Percentiles rank a stretch among this genome's conserved stretches.
phyloP scores from a whole-genome alignment of 2,113 vertebrate species.

The Crocuta crocuta region DNA sequence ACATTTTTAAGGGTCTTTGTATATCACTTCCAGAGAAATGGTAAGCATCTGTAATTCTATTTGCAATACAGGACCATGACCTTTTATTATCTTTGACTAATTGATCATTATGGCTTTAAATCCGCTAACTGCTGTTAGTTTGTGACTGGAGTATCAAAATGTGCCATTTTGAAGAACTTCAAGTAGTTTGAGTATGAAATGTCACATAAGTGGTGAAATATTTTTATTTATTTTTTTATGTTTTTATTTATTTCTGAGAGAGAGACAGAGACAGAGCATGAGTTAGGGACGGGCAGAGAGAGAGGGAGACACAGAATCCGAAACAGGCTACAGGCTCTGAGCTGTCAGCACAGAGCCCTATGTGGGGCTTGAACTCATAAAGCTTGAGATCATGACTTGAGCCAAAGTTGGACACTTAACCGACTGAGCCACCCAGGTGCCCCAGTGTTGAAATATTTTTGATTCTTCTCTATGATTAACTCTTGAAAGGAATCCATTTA shows the following conservation, averaged over 20 bases:
- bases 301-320: no score
- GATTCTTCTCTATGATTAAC: background rate
- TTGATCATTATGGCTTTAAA: background rate
- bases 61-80: background rate
- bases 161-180: background rate
- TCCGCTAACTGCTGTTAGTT: background rate
- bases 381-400: no score
- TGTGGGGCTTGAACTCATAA: no score
- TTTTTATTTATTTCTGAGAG: no score
- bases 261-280: no score
- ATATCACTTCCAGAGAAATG: background rate
- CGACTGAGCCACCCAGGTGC: no score
- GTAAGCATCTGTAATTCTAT: background rate
- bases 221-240: background rate
- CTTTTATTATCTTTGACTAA: background rate
- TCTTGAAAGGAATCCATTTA: background rate
- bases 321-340: no score
- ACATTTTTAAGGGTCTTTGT: background rate
- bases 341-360: no score
- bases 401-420: no score
- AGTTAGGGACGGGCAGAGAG: no score
- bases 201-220: background rate
- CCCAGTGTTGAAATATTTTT: background rate
- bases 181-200: background rate
- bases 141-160: background rate